A percentile compares a stretch with the other conserved stretches of the same genome.
These are phyloP conservation scores for Lydus trimaculatus DNA, from an alignment of 2,888 invertebrate species.

Conservation along the genomic window DNA sequence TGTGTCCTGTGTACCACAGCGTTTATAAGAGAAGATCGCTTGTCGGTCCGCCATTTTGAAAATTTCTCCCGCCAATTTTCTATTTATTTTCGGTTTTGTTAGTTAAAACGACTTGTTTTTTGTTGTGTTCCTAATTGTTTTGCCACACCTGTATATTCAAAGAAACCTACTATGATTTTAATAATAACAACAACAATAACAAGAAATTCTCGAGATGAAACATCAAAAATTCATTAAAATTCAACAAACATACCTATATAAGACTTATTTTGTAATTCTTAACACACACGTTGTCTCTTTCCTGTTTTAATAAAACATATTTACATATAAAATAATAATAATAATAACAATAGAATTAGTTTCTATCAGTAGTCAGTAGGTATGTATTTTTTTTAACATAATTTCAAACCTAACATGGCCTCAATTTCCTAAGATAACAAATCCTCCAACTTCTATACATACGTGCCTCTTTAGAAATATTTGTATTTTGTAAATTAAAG, in stretches of 20 bases:
- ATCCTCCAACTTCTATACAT: not conserved
- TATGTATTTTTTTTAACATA: not conserved
- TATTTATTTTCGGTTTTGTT: no score
- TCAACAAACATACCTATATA: not conserved
- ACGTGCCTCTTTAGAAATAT: not conserved
- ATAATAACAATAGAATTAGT: not conserved
- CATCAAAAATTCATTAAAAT: not conserved
- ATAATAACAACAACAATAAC: not conserved
- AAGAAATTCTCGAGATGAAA: slow-evolving; percentile 2
- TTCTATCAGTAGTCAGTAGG: not conserved
- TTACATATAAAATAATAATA: not conserved
- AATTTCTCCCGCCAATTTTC: no score
- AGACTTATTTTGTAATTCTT: slow-evolving; percentile 7
- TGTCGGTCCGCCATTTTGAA: no score
- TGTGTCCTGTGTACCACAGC: no score
- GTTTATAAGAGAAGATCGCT: no score
- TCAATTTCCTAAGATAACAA: not conserved
- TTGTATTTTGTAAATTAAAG: not conserved
- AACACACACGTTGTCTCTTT: slow-evolving; percentile 9
- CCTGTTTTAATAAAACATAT: slow-evolving; percentile 8
- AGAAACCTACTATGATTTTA: not conserved
- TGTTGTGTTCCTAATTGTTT: not conserved
- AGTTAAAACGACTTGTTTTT: no score
- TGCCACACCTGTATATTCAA: not conserved
- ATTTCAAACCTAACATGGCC: not conserved